Evolutionary conservation across 2,113 vertebrate genomes (phyloP).

Genomic region (Pagrus major): DNA sequence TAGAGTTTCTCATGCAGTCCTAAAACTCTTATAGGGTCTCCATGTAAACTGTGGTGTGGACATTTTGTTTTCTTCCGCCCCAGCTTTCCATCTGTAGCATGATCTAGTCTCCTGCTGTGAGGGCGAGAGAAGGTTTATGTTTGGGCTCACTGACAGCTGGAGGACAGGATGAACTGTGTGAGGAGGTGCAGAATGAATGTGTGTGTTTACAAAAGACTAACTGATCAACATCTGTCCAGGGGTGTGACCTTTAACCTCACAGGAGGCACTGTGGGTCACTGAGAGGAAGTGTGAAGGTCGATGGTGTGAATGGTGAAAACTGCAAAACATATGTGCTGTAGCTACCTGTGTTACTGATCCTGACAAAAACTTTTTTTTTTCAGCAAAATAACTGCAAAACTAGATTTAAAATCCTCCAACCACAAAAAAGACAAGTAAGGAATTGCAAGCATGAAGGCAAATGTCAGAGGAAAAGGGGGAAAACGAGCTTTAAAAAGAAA

Average conservation of each 20-base stretch:
- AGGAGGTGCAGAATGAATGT: constrained; percentile 8
- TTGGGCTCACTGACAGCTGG: constrained; percentile 12
- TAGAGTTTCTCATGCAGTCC: background rate
- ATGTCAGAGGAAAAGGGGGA: background rate
- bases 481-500: background rate
- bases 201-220: background rate
- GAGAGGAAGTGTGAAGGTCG: constrained; percentile 54
- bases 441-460: no score
- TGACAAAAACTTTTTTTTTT: background rate
- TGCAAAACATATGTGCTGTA: background rate
- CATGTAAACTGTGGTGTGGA: background rate
- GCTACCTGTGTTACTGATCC: background rate
- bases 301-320: constrained; percentile 3
- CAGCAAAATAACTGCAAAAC: background rate
- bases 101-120: background rate
- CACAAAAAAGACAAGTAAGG: background rate
- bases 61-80: background rate
- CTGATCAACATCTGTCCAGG: constrained; percentile 42
- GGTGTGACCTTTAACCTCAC: constrained; percentile 58
- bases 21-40: background rate
- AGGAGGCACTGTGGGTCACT: constrained; percentile 32
- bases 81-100: constrained; percentile 19
- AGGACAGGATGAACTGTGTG: background rate
- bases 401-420: background rate
- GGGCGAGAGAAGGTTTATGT: constrained; percentile 17